A percentile compares a stretch with the other conserved stretches of the same genome.
These are phyloP conservation scores for Florisuga fusca DNA, from an alignment of 2,797 vertebrate genomes.

Conservation along the genomic window DNA sequence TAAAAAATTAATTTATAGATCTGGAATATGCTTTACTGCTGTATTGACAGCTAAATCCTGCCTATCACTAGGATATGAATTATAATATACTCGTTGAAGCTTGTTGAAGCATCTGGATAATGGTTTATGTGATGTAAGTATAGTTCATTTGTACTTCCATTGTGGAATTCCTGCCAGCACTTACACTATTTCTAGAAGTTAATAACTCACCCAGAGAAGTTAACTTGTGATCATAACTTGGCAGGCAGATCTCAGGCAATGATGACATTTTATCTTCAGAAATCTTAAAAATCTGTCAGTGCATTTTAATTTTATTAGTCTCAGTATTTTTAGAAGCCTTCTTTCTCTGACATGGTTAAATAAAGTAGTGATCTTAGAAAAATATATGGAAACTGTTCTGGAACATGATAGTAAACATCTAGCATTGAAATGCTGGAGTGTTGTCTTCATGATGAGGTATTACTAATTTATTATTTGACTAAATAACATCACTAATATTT, in stretches of 20 bases:
- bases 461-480: background rate
- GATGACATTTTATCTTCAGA: background rate
- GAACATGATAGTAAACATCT: background rate
- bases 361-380: background rate
- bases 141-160: background rate
- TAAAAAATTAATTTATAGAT: background rate
- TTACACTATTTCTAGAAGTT: background rate
- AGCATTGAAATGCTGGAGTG: background rate
- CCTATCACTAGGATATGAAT: background rate
- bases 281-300: background rate
- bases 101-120: constrained; percentile 15
- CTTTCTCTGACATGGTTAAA: background rate
- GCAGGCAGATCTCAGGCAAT: background rate
- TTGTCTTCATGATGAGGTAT: background rate
- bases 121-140: background rate
- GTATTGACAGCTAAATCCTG: constrained; percentile 8
- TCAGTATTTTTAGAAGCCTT: background rate
- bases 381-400: background rate
- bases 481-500: background rate
- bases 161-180: background rate
- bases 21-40: background rate
- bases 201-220: background rate
- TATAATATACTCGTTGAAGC: background rate
- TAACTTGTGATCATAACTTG: background rate
- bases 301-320: background rate